Evolutionary conservation across 1,140 invertebrate genomes (phyloP).

Genomic region (Leptoteleia sp.): DNA sequence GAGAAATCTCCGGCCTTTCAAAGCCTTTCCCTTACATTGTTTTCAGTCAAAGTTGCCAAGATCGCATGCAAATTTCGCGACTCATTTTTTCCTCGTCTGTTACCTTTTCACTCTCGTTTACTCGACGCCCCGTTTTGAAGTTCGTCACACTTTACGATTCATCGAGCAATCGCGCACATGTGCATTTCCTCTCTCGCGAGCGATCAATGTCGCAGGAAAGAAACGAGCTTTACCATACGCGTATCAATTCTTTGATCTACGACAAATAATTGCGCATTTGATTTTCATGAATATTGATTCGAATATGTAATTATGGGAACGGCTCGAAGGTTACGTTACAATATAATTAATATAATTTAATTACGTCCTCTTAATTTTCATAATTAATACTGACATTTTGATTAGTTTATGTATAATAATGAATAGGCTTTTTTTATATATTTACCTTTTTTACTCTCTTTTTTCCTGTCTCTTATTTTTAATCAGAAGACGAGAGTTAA

Average conservation of each 20-base stretch:
- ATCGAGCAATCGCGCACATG: conserved; percentile 8
- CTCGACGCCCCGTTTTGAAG: conserved; percentile 41
- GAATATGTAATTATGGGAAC: conserved; percentile 9
- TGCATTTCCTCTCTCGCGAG: not conserved
- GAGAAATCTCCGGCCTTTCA: conserved; percentile 63
- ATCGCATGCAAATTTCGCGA: conserved; percentile 61
- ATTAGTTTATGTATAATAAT: not conserved
- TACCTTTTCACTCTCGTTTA: conserved; percentile 59
- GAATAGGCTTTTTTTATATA: not conserved
- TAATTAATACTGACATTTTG: conserved; percentile 14
- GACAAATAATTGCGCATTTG: conserved; percentile 14
- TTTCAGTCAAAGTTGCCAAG: conserved; percentile 52
- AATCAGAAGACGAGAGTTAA: no score
- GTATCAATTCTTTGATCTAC: conserved; percentile 1
- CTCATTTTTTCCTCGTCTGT: conserved; percentile 40
- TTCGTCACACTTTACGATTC: conserved; percentile 47
- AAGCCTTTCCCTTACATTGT: conserved; percentile 66
- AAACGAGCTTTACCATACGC: not conserved
- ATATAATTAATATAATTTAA: conserved; percentile 27
- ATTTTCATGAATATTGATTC: conserved; percentile 18
- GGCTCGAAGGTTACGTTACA: no score
- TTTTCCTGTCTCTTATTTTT: no score
- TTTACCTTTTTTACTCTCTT: not conserved
- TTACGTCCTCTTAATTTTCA: conserved; percentile 5
- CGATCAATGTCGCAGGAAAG: conserved; percentile 7